Base-by-base conservation (phyloP, 2,113 vertebrate genomes). In the Arenaria interpres region DNA sequence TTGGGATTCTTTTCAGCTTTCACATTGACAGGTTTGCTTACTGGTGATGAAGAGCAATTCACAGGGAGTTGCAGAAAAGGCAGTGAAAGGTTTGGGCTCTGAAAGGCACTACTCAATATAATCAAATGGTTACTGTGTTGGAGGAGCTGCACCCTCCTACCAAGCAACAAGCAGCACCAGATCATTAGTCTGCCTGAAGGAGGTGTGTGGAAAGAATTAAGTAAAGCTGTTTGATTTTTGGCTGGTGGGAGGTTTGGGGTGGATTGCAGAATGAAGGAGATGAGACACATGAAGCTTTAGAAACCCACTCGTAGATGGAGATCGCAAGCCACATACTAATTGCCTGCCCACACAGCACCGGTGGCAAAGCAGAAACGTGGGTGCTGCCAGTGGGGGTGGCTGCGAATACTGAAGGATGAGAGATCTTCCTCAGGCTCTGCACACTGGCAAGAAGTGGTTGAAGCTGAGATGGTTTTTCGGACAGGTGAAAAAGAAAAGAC, bases 191-290 rank as follows among this genome's bases (percentile, higher is more conserved):
- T 95, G 73, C 76, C 69, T 82, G 77, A 95, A 93, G 90, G 89
- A 94, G 85, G 71, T 91, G 45, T 84, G 74, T 95, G 76, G 76
- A 95, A 90, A 93, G 80, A 92, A 91, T 93, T 89, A 91, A 88
- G 59, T 66, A 88, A 90, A 94, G 48, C 2, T 15, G 66, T 92
- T 92, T 85, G 86, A 92, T 95, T 96, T 96, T 91, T 64, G 80
- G 12, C 62, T 95, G 48, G 90, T 96, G 69, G 92, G 95, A 95
- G 88, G 73, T 66, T 95, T 96, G 53, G 66, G 95, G 92, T 95
- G 92, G 86, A 93, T 93, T 96, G 84, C 77, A 69, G 94, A 97
- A 88, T 87, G 79, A 96, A 94, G 90, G 23, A 56, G 73, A 96
- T 93, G 78, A 96, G 88, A 90, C 83, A 86, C 76, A 94, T 35